Evolutionary conservation across 2,113 vertebrate genomes (phyloP), one percentile per base, ranked within the genome.

Genomic region (Callocephalon fimbriatum): DNA sequence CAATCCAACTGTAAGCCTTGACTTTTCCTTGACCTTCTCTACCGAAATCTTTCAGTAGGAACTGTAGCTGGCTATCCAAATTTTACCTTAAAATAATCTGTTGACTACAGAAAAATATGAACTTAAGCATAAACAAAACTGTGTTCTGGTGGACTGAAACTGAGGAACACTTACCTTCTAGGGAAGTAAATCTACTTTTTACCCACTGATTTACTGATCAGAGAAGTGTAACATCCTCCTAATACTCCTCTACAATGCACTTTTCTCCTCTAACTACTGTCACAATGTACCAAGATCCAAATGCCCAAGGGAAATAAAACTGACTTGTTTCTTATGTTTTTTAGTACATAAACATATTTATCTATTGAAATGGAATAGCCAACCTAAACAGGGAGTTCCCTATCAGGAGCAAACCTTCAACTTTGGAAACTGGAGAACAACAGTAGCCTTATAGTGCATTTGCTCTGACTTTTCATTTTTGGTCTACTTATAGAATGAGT

Each of bases 241-340:
- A 48, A 29, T 76, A 68, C 29, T 86, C 86, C 82, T 88, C 75
- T 51, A 37, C 90, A 86, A 72, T 38, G 12, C 38, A 80, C 61
- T 88, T 85, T 96, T 96, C 87, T 97, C 82, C 86, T 92, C 61
- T 72, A 83, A 90, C 72, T 88, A 63, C 73, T 83, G 48, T 85
- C 74, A 63, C 45, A 84, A 82, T 15, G 22, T 59, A 95, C 79
- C 40, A 59, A 59, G 56, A 81, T 71, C 48, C 62, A 93, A 48
- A 31, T 82, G 77, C 54, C 51, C 25, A 31, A 81, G 82, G 59
- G 76, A 89, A 96, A 95, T 80, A 94, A 89, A 94, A 92, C 32
- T 68, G 74, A 90, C 48, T 76, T 66, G 40, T 80, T 97, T 44
- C 84, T 71, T 13, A 70, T 6, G 4, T 38, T 92, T 94, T 96